Evolutionary conservation across 2,888 invertebrate species (phyloP), one percentile per base, ranked within the genome.

Genomic region (Pemphredon lugubris): DNA sequence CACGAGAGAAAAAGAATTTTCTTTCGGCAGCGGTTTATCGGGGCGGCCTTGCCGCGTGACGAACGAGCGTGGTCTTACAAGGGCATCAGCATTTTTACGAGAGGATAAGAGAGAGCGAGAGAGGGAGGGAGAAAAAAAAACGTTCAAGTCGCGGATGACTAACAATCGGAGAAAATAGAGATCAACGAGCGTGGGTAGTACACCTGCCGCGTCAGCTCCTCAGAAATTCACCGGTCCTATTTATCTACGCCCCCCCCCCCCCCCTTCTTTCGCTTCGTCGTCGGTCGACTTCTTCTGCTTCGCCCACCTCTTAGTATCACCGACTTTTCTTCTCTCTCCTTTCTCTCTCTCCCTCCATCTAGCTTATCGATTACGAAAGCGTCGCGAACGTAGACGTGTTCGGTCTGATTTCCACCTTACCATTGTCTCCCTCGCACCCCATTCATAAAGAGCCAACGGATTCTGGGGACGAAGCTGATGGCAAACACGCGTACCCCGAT

Each of bases 11-110:
- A 11, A 26, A 59, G 21, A 42, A 50, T 53, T 11, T 20, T 20
- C 6, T 13, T 13, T 26, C 48, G 20, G 34, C 7, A 23, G 32
- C 23, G 58, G 65, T 51, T 63, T 64, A 57, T 51, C 64, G 40
- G 32, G 3, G n/a, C 64, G n/a, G 16, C 51, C 34, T 16, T 57
- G 55, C 20, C 44, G 54, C 37, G 34, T 70, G 70, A 77, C 66
- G 63, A 20, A 73, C 57, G 73, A 63, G 39, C 45, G 34, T 21
- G 53, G 32, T 48, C 45, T 45, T 47, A 47, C 32, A 40, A n/a
- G n/a, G 50, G 32, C 58, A 64, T 76, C 72, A 58, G 63, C 68
- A 72, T 72, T 67, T 67, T 57, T 20, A 32, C 61, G 40, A 57
- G 69, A 26, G 34, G 40, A 45, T 23, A 40, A 51, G 50, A 45